phyloP scores from a whole-genome alignment of 1,140 invertebrate genomes.

The Pachypsylla venusta region DNA sequence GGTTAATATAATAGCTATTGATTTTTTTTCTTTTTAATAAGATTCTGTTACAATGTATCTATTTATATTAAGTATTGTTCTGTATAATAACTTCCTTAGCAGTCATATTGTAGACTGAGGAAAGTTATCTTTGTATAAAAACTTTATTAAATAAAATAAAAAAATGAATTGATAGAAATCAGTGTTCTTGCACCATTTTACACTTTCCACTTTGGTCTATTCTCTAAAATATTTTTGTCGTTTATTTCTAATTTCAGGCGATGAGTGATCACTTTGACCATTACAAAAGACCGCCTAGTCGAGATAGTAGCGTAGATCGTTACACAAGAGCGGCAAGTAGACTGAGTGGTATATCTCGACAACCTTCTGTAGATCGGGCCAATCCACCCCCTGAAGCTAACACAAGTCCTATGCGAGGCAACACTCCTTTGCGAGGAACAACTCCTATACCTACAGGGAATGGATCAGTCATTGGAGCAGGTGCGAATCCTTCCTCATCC shows the following conservation, averaged over 20 bases:
- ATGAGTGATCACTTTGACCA: constrained; percentile 70
- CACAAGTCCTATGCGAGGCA: constrained; percentile 23
- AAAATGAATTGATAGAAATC: no score
- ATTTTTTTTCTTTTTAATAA: no score
- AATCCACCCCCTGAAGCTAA: constrained; percentile 25
- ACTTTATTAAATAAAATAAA: no score
- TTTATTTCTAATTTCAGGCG: constrained; percentile 31
- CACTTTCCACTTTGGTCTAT: no score
- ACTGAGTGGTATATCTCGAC: constrained; percentile 42
- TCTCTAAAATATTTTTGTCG: no score
- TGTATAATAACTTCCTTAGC: no score
- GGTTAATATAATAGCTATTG: no score
- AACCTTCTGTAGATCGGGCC: constrained; percentile 54
- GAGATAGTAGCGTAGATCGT: constrained; percentile 73
- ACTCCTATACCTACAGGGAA: constrained; percentile 32
- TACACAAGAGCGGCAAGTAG: constrained; percentile 47
- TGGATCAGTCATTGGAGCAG: constrained; percentile 28
- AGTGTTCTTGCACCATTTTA: no score
- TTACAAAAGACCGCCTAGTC: constrained; percentile 75
- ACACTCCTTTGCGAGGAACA: constrained; percentile 24
- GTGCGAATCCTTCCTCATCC: constrained; percentile 23
- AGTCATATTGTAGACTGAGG: no score
- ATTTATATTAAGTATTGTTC: no score
- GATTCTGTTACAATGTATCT: no score
- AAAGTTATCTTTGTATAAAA: no score